Evolutionary conservation across 2,797 vertebrate genomes (phyloP).

Genomic region (Fistularia tabacaria): DNA sequence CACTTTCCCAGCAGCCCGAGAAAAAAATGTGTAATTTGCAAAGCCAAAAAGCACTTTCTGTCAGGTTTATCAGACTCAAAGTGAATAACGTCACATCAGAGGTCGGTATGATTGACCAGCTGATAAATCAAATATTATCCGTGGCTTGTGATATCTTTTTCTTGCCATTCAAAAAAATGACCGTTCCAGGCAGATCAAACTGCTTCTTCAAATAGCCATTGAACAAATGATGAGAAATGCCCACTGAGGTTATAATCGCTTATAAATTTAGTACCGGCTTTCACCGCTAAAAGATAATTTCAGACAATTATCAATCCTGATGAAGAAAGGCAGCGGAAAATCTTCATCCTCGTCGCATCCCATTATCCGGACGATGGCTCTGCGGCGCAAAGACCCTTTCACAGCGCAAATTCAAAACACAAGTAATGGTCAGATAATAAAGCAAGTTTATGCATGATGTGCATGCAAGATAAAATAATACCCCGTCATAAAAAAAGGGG

Average conservation of each 20-base stretch:
- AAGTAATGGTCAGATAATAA: not conserved
- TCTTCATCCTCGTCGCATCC: slow-evolving; percentile 44
- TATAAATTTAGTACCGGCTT: slow-evolving; percentile 41
- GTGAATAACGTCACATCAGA: slow-evolving; percentile 2
- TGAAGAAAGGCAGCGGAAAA: slow-evolving; percentile 44
- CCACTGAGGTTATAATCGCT: not conserved
- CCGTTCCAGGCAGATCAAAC: not conserved
- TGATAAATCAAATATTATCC: slow-evolving; percentile 4
- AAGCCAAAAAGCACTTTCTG: not conserved
- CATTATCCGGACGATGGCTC: slow-evolving; percentile 44
- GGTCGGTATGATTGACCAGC: slow-evolving; percentile 6
- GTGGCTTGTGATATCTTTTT: not conserved
- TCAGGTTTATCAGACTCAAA: slow-evolving; percentile 1
- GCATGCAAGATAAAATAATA: slow-evolving; percentile 12
- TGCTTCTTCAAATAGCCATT: slow-evolving; percentile 12
- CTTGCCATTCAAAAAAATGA: slow-evolving; percentile 3
- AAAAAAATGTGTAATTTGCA: not conserved
- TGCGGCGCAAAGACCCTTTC: slow-evolving; percentile 25
- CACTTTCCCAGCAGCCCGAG: not conserved
- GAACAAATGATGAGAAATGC: slow-evolving; percentile 45
- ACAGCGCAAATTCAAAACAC: slow-evolving; percentile 11
- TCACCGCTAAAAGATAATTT: too few relatives aligned
- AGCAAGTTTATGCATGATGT: not conserved
- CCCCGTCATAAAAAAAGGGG: too few relatives aligned
- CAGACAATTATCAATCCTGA: slow-evolving; percentile 54